These are phyloP conservation scores for Ashinkailepas kermadecensis DNA, from an alignment of 2,888 invertebrate genomes.

Conservation along the genomic window DNA sequence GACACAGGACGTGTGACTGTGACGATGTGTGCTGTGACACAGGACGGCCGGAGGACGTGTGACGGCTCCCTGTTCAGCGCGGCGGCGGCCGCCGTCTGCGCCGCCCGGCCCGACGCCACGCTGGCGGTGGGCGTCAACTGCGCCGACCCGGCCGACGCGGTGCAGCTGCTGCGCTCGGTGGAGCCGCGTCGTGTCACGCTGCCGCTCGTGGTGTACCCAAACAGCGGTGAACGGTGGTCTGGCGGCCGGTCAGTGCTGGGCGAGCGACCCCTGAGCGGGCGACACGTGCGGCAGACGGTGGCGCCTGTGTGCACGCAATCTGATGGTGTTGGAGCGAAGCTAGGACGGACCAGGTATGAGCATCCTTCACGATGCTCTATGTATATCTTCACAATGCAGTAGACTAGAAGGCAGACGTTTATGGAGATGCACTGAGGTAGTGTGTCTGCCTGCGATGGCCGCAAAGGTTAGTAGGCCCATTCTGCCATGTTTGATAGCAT, in stretches of 20 bases:
- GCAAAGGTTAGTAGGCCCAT: no score
- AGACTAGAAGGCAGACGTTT: no score
- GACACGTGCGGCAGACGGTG: no score
- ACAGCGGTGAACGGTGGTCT: slow-evolving; percentile 77
- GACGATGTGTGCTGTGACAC: slow-evolving; percentile 25
- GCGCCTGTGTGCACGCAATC: no score
- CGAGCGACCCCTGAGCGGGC: no score
- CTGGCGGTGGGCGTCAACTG: slow-evolving; percentile 88
- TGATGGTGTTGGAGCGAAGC: no score
- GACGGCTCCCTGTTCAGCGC: slow-evolving; percentile 73
- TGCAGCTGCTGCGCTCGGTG: slow-evolving; percentile 43
- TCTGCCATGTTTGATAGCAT: no score
- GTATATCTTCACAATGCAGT: no score
- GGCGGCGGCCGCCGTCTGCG: slow-evolving; percentile 59
- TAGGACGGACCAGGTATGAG: no score
- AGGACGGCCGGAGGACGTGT: slow-evolving; percentile 58
- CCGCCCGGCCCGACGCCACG: slow-evolving; percentile 53
- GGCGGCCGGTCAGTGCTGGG: slow-evolving; percentile 49
- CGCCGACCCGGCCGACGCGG: slow-evolving; percentile 59
- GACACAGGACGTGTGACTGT: slow-evolving; percentile 21
- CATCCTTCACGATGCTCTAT: no score
- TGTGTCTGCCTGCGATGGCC: no score
- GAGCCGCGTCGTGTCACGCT: slow-evolving; percentile 42
- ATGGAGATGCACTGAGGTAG: no score
- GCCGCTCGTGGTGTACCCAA: slow-evolving; percentile 82